phyloP scores from a whole-genome alignment of 23 tunicate species.

The Botrylloides violaceus region DNA sequence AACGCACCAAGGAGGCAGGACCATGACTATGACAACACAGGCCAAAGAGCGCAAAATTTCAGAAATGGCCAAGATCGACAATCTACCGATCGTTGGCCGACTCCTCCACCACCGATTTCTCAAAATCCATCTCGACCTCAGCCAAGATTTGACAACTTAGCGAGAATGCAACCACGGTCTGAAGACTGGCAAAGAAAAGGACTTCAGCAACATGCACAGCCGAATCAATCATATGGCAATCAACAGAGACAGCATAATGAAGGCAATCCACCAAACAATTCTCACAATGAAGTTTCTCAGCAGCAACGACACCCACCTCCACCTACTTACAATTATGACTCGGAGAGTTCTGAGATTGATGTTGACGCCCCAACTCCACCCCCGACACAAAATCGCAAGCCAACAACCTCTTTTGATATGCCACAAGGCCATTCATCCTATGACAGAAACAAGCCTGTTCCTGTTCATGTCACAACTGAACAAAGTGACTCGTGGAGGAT shows the following conservation, averaged over 20 bases:
- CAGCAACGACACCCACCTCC: too few relatives aligned
- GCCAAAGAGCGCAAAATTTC: background rate
- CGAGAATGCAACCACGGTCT: background rate
- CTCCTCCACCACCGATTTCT: constrained; percentile 29
- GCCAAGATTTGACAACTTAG: background rate
- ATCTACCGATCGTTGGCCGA: constrained; percentile 25
- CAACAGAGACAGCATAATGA: background rate
- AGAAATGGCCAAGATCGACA: background rate
- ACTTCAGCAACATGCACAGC: background rate
- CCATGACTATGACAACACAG: background rate
- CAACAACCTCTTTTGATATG: background rate
- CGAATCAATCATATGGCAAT: background rate
- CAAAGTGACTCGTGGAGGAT: background rate
- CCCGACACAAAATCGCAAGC: constrained; percentile 10
- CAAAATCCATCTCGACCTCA: background rate
- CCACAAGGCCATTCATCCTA: constrained; percentile 4
- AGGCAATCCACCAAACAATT: background rate
- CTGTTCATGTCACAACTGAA: constrained; percentile 7
- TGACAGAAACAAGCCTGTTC: constrained; percentile 19
- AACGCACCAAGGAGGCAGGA: background rate
- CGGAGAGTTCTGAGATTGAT: constrained; percentile 74
- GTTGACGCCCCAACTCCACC: constrained; percentile 93
- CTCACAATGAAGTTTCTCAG: background rate
- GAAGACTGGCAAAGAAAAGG: constrained; percentile 19
- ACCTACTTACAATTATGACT: constrained; percentile 45